phyloP scores from a whole-genome alignment of 2,113 vertebrate species.

The Dascyllus trimaculatus region DNA sequence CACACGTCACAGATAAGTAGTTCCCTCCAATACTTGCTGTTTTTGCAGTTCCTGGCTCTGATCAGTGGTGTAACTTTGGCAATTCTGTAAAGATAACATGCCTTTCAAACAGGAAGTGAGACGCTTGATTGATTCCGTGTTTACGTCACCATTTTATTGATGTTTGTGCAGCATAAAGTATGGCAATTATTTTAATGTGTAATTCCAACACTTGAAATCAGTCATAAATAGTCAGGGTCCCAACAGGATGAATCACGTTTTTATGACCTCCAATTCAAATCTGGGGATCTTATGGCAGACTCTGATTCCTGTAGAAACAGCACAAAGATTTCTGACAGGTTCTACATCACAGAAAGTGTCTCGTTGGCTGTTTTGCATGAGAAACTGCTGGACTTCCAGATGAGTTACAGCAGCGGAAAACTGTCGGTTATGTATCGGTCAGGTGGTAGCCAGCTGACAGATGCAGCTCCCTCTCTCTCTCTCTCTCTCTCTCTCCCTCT shows the following conservation, averaged over 20 bases:
- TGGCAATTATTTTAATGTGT: no score
- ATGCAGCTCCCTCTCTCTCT: conserved; percentile 42
- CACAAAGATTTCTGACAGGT: not conserved
- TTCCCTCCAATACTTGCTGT: no score
- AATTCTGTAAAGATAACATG: no score
- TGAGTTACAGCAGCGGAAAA: not conserved
- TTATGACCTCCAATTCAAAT: not conserved
- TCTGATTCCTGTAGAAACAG: not conserved
- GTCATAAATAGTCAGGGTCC: not conserved
- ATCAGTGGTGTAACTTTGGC: no score
- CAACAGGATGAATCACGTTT: not conserved
- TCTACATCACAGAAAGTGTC: not conserved
- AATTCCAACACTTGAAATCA: no score
- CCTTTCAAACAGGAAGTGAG: no score
- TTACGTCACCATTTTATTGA: no score
- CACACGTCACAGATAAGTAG: no score
- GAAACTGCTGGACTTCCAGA: not conserved
- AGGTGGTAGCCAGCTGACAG: conserved; percentile 57
- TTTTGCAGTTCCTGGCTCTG: no score
- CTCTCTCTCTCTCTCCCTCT: conserved; percentile 21
- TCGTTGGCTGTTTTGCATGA: not conserved
- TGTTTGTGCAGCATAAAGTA: no score
- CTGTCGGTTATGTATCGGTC: conserved; percentile 46
- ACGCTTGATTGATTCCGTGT: no score
- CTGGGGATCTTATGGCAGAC: not conserved